Evolutionary conservation across 2,797 vertebrate genomes (phyloP).

Genomic region (Labroides dimidiatus): DNA sequence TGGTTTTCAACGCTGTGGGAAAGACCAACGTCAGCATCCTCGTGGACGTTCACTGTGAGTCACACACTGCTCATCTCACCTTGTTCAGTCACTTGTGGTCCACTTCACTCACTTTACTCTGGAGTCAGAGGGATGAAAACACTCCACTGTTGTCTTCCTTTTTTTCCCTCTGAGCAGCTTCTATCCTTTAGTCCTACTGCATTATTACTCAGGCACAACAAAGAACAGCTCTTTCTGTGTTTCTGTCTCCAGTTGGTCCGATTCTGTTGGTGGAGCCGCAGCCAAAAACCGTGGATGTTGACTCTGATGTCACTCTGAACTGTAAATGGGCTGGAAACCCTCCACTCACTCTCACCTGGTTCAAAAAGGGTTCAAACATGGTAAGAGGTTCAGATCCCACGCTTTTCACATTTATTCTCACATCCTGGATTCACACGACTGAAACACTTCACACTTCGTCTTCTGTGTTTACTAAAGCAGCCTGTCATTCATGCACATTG

Average conservation of each 20-base stretch:
- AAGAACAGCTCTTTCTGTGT: conserved; percentile 20
- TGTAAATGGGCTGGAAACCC: conserved; percentile 97
- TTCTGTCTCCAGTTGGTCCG: conserved; percentile 87
- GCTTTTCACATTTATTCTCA: not conserved
- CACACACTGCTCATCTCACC: conserved; percentile 24
- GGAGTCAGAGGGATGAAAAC: conserved; percentile 40
- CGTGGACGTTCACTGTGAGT: conserved; percentile 97
- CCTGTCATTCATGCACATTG: conserved; percentile 6
- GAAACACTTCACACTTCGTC: conserved; percentile 1
- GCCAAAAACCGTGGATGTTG: conserved; percentile 90
- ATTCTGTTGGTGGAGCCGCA: conserved; percentile 94
- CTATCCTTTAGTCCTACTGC: conserved; percentile 1
- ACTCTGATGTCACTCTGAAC: conserved; percentile 93
- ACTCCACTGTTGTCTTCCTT: conserved; percentile 10
- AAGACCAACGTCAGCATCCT: conserved; percentile 97
- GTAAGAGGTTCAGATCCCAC: conserved; percentile 74
- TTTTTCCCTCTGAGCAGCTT: conserved; percentile 13
- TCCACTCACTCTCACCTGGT: conserved; percentile 96
- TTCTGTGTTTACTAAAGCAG: conserved; percentile 28
- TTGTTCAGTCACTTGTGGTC: conserved; percentile 3
- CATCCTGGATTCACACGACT: conserved; percentile 1
- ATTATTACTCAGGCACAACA: conserved; percentile 45
- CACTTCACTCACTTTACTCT: conserved; percentile 26
- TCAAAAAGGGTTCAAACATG: conserved; percentile 97
- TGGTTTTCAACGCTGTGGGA: conserved; percentile 94